phyloP scores from a whole-genome alignment of 2,888 invertebrate genomes.

The Ormyrus labotus region DNA sequence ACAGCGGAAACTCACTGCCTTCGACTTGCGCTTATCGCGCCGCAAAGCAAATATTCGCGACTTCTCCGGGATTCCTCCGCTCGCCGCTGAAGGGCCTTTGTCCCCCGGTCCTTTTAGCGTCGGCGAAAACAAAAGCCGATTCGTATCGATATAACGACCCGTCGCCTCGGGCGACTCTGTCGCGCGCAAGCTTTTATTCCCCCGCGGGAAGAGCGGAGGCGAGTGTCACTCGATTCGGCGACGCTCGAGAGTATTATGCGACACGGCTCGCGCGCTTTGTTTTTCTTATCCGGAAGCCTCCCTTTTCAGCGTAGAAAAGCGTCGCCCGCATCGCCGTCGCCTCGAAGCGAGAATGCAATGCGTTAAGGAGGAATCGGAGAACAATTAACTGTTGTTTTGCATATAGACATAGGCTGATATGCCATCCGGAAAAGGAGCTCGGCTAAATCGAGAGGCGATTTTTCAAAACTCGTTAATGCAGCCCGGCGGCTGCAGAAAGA shows the following conservation, averaged over 20 bases:
- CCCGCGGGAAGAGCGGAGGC: constrained; percentile 66
- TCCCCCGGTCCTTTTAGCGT: background rate
- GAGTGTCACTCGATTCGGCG: constrained; percentile 72
- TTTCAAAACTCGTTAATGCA: no score
- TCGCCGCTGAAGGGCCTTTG: constrained; percentile 1
- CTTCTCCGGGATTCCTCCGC: background rate
- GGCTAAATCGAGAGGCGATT: no score
- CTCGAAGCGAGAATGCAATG: no score
- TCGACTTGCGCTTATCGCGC: background rate
- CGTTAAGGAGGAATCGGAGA: no score
- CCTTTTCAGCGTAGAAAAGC: no score
- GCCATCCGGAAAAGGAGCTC: no score
- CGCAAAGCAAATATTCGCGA: background rate
- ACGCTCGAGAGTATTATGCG: constrained; percentile 61
- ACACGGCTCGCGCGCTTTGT: constrained; percentile 59
- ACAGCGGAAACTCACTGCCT: background rate
- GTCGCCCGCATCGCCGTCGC: no score
- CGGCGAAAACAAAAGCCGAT: constrained; percentile 41
- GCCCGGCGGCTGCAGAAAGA: no score
- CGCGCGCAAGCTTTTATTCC: constrained; percentile 60
- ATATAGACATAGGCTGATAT: no score
- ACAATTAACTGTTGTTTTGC: no score
- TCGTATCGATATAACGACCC: constrained; percentile 66
- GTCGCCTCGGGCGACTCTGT: constrained; percentile 64
- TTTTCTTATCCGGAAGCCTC: constrained; percentile 56